Percentiles rank a stretch among this genome's conserved stretches.
Evolutionary conservation across 2,113 vertebrate species (phyloP).

Genomic region (Campylorhamphus procurvoides): DNA sequence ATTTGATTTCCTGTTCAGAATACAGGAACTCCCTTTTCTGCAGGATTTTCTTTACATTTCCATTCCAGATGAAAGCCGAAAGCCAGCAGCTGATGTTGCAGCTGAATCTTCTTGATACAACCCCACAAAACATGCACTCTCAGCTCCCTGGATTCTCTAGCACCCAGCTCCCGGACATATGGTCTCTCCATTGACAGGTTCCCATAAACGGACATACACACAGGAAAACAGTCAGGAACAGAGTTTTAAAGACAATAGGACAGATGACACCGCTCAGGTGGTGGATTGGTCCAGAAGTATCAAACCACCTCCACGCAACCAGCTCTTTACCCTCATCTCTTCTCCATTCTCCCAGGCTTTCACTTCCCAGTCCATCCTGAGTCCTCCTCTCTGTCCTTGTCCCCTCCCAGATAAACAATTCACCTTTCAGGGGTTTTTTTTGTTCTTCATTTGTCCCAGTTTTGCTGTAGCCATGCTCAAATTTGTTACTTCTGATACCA

Average conservation of each 20-base stretch:
- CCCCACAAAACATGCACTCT: neutral
- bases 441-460: neutral
- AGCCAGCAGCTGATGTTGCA: fast-evolving
- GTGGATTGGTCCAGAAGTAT: neutral
- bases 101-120: neutral
- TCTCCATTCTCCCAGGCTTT: neutral
- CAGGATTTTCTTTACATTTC: neutral
- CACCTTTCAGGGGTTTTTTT: fast-evolving
- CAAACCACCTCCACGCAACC: neutral
- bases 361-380: neutral
- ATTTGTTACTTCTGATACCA: neutral
- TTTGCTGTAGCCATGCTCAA: neutral
- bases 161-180: neutral
- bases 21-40: neutral
- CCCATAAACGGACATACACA: neutral
- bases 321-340: neutral
- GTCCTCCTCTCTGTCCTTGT: neutral
- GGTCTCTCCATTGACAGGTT: neutral
- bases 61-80: neutral
- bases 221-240: neutral
- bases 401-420: neutral
- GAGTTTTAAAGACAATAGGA: neutral
- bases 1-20: neutral
- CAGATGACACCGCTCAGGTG: neutral
- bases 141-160: neutral